phyloP scores from a whole-genome alignment of 2,888 invertebrate species.

The Dryadula phaetusa region DNA sequence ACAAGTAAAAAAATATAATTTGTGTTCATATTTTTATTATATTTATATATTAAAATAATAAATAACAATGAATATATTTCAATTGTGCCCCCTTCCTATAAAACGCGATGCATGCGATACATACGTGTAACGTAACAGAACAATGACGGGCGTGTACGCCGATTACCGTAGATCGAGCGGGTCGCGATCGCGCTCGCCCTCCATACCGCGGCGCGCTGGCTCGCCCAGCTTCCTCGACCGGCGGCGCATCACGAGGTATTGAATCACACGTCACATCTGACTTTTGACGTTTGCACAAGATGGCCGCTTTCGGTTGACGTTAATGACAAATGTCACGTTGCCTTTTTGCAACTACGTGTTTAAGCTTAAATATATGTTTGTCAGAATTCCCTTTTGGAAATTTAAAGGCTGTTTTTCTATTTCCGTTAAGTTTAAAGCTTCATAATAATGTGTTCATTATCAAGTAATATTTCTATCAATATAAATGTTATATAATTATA shows the following conservation, averaged over 20 bases:
- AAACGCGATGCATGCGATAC: conserved; percentile 43
- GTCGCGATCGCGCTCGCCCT: conserved; percentile 88
- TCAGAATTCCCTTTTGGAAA: too few relatives aligned
- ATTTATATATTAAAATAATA: background rate
- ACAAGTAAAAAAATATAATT: too few relatives aligned
- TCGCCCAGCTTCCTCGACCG: conserved; percentile 97
- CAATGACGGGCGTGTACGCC: conserved; percentile 82
- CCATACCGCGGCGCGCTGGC: conserved; percentile 95
- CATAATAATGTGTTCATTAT: too few relatives aligned
- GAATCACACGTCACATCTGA: conserved; percentile 1
- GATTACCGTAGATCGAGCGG: conserved; percentile 80
- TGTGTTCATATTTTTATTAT: background rate
- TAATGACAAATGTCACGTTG: background rate
- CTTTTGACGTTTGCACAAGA: conserved; percentile 18
- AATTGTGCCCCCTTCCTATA: conserved; percentile 46
- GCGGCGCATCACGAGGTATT: conserved; percentile 96
- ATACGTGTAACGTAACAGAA: conserved; percentile 56
- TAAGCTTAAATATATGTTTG: too few relatives aligned
- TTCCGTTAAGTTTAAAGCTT: too few relatives aligned
- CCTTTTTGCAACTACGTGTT: too few relatives aligned
- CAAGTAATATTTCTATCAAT: too few relatives aligned
- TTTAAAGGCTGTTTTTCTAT: too few relatives aligned
- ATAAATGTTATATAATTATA: too few relatives aligned
- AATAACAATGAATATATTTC: conserved; percentile 35
- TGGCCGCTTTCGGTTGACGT: conserved; percentile 4